Evolutionary conservation across 2,797 vertebrate species (phyloP).

Genomic region (Rhabdophis nuchalis): DNA sequence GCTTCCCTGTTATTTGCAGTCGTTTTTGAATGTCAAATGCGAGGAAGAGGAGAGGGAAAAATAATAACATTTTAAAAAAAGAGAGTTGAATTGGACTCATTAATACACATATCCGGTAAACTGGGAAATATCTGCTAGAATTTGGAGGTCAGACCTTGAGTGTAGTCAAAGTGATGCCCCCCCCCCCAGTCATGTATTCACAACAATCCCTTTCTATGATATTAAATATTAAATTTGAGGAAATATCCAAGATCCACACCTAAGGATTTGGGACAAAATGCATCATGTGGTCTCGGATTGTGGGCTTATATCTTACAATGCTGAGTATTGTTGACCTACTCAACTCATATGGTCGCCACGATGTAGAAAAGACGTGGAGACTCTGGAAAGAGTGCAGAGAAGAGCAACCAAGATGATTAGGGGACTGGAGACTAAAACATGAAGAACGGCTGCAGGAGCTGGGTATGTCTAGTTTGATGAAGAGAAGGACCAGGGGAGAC

Average conservation of each 20-base stretch:
- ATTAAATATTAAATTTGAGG: background rate
- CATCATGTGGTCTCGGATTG: background rate
- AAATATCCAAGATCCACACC: background rate
- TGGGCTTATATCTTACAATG: background rate
- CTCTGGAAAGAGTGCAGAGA: too few species aligned
- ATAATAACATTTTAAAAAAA: background rate
- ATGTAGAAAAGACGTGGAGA: too few species aligned
- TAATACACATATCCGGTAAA: background rate
- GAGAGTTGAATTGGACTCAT: background rate
- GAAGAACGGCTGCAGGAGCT: too few species aligned
- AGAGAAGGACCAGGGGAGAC: too few species aligned
- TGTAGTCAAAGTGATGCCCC: background rate
- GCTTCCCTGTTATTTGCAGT: constrained; percentile 8
- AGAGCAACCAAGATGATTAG: too few species aligned
- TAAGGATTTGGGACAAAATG: background rate
- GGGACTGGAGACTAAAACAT: too few species aligned
- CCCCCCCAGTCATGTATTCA: background rate
- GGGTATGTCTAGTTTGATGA: too few species aligned
- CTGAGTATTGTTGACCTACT: background rate
- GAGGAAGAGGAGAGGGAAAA: background rate
- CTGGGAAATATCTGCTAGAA: background rate
- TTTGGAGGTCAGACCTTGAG: background rate
- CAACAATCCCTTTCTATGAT: background rate
- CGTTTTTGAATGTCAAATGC: constrained; percentile 23
- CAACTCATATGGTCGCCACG: too few species aligned